phyloP scores from a whole-genome alignment of 2,113 vertebrate genomes.

The Craseonycteris thonglongyai region DNA sequence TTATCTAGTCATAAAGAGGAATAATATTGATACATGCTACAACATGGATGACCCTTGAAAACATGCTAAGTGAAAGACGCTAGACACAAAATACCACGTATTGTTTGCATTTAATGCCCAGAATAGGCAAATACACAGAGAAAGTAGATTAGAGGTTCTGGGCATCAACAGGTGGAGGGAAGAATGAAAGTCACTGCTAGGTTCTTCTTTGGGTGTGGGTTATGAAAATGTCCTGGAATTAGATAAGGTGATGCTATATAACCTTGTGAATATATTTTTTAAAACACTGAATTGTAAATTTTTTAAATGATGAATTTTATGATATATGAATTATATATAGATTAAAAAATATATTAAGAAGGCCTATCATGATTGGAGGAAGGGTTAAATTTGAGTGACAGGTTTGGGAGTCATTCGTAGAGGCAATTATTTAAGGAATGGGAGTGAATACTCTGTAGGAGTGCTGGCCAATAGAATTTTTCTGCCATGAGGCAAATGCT shows the following conservation, averaged over 20 bases:
- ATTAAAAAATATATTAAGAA: not conserved
- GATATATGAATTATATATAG: not conserved
- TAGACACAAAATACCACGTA: not conserved
- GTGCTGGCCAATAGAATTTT: not conserved
- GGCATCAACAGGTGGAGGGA: not conserved
- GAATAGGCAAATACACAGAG: not conserved
- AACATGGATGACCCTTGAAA: not conserved
- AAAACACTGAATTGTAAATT: not conserved
- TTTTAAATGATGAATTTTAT: not conserved
- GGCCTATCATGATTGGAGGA: not conserved
- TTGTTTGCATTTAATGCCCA: not conserved
- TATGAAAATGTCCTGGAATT: not conserved
- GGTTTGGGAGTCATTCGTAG: not conserved
- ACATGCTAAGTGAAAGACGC: not conserved
- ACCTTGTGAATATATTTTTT: not conserved
- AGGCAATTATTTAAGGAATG: not conserved
- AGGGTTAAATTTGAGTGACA: not conserved
- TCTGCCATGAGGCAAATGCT: not conserved
- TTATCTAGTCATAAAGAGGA: not conserved
- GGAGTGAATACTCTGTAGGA: not conserved
- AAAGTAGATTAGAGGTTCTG: not conserved
- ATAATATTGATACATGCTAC: not conserved
- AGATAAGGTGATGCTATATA: not conserved
- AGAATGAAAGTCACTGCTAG: not conserved
- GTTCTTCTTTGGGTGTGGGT: not conserved